Evolutionary conservation across 2,113 vertebrate species (phyloP).

Genomic region (Toxostoma redivivum): DNA sequence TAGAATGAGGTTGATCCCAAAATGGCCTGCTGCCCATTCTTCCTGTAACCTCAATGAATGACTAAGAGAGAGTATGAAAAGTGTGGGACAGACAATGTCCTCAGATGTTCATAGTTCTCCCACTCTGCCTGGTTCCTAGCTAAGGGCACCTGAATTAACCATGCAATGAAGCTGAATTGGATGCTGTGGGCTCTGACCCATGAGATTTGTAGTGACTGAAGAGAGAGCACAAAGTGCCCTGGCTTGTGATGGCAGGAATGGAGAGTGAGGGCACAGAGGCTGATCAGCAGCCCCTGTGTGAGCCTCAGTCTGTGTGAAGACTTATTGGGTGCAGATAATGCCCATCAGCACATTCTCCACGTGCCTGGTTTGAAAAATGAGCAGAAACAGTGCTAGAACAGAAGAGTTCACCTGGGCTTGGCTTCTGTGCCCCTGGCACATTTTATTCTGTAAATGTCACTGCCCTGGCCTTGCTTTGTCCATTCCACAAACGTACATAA

Average conservation of each 20-base stretch:
- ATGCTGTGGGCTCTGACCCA: not conserved
- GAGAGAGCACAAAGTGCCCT: not conserved
- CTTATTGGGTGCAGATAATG: not conserved
- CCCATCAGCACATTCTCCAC: not conserved
- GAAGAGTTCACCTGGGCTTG: not conserved
- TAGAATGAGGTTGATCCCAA: not conserved
- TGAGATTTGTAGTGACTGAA: not conserved
- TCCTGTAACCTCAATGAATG: not conserved
- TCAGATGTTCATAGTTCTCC: not conserved
- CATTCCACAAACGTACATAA: not conserved
- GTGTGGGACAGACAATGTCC: not conserved
- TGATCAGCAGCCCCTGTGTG: not conserved
- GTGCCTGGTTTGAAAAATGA: not conserved
- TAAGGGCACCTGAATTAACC: not conserved
- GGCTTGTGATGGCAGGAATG: not conserved
- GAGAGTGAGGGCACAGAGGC: not conserved
- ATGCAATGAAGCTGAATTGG: not conserved
- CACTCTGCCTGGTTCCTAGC: not conserved
- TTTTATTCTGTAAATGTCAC: not conserved
- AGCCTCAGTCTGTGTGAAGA: not conserved
- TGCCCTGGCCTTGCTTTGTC: not conserved
- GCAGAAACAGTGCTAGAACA: not conserved
- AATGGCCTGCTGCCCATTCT: fast-evolving
- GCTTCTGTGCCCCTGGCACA: not conserved
- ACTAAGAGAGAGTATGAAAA: not conserved